phyloP scores from a whole-genome alignment of 2,113 vertebrate genomes.

The Hucho hucho region DNA sequence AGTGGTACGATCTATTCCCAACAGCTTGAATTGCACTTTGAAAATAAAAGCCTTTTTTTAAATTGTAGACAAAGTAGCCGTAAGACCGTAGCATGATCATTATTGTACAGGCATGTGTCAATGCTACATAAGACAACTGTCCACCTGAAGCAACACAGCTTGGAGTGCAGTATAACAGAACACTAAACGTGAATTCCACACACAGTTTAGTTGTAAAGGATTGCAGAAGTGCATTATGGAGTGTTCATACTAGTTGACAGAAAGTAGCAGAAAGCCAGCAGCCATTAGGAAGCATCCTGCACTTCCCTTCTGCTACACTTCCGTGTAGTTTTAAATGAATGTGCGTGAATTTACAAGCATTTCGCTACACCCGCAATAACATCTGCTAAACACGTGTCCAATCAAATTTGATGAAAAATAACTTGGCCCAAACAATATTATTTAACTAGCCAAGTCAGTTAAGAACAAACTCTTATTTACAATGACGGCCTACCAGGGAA shows the following conservation, averaged over 20 bases:
- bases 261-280: slow-evolving; percentile 40
- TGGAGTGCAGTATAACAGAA: slow-evolving; percentile 16
- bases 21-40: slow-evolving; percentile 71
- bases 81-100: slow-evolving; percentile 63
- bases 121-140: slow-evolving; percentile 19
- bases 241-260: slow-evolving; percentile 44
- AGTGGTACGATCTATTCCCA: slow-evolving; percentile 51
- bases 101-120: slow-evolving; percentile 45
- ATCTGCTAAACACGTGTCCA: too few relatives aligned
- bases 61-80: slow-evolving; percentile 66
- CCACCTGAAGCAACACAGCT: slow-evolving; percentile 34
- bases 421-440: slow-evolving; percentile 34
- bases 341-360: slow-evolving; percentile 15
- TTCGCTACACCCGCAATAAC: too few relatives aligned
- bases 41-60: slow-evolving; percentile 63
- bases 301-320: slow-evolving; percentile 21
- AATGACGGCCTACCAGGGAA: too few relatives aligned
- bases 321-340: slow-evolving; percentile 34
- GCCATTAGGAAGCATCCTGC: slow-evolving; percentile 36
- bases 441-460: too few relatives aligned
- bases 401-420: too few relatives aligned
- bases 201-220: background rate
- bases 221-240: background rate
- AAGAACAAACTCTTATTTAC: too few relatives aligned
- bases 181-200: background rate